A percentile compares a stretch with the other conserved stretches of the same genome.
phyloP scores from a whole-genome alignment of 2,888 invertebrate species.

The Ommatoiulus sabulosus region DNA sequence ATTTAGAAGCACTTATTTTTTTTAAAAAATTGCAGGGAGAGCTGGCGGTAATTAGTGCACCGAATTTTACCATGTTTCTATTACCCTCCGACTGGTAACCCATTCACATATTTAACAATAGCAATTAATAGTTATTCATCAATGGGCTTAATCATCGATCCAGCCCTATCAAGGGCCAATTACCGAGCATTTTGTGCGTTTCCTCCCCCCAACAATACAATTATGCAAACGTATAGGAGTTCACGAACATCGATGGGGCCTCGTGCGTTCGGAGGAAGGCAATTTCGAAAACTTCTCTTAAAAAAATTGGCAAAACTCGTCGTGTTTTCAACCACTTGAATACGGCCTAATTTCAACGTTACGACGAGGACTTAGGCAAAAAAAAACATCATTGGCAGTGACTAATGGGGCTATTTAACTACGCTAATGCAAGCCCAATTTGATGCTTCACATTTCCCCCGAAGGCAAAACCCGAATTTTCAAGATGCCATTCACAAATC shows the following conservation, averaged over 20 bases:
- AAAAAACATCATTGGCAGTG: slow-evolving; percentile 33
- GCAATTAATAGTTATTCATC: slow-evolving; percentile 39
- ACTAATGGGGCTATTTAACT: slow-evolving; percentile 40
- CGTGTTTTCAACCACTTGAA: slow-evolving; percentile 40
- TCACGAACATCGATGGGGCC: neutral
- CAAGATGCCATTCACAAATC: slow-evolving; percentile 40
- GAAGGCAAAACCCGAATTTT: neutral
- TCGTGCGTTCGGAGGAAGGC: neutral
- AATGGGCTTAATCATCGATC: slow-evolving; percentile 43
- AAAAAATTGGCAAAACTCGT: slow-evolving; percentile 6
- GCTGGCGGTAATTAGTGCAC: neutral
- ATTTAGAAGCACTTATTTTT: too few relatives aligned
- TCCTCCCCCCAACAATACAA: slow-evolving; percentile 39
- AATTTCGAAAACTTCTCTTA: neutral
- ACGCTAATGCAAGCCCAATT: slow-evolving; percentile 39
- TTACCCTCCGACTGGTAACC: slow-evolving; percentile 2
- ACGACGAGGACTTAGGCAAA: neutral
- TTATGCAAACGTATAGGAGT: neutral
- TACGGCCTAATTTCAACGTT: slow-evolving; percentile 18
- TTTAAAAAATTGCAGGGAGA: neutral
- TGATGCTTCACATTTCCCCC: slow-evolving; percentile 28
- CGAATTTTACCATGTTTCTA: neutral
- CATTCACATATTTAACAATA: neutral
- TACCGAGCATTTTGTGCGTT: neutral
- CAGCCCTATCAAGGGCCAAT: neutral